Percentiles rank a stretch among this genome's conserved stretches.
Conservation (phyloP, 2,888 invertebrate species). For the Acleris emargana region DNA sequence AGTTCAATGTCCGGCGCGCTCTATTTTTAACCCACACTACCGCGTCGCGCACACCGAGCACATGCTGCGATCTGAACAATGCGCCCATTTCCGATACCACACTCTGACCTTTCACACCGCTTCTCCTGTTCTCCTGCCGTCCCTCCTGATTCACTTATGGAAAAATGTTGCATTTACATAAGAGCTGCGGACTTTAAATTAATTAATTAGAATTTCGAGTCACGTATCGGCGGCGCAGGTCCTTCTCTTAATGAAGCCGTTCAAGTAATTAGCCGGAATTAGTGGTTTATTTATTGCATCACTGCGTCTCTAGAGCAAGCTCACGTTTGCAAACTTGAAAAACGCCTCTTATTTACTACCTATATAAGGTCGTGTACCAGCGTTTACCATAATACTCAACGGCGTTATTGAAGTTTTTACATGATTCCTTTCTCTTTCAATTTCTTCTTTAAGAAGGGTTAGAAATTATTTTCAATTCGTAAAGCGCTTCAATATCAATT, state of each 20-base stretch:
- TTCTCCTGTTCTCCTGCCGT: not conserved
- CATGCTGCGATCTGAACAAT: slow-evolving; percentile 60
- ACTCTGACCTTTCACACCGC: slow-evolving; percentile 49
- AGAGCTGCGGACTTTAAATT: slow-evolving; percentile 48
- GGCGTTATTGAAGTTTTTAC: no score
- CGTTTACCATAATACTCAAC: no score
- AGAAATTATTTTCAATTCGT: no score
- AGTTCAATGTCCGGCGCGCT: slow-evolving; percentile 78
- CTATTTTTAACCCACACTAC: slow-evolving; percentile 74
- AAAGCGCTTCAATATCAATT: no score
- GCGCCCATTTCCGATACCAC: slow-evolving; percentile 46
- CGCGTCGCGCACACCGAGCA: slow-evolving; percentile 54
- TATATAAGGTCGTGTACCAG: no score
- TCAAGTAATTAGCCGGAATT: slow-evolving; percentile 60
- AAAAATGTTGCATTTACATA: slow-evolving; percentile 33
- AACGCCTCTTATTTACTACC: no score
- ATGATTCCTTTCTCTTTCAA: no score
- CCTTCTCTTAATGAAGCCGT: slow-evolving; percentile 65
- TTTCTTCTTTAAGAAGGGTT: no score
- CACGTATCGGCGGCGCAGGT: slow-evolving; percentile 62
- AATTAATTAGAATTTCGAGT: slow-evolving; percentile 55
- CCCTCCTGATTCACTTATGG: slow-evolving; percentile 10
- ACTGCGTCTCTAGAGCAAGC: slow-evolving; percentile 1
- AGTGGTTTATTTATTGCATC: slow-evolving; percentile 37
- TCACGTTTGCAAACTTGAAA: not conserved